These are phyloP conservation scores for Melanotaenia parkinsoni DNA, from an alignment of 2,797 vertebrate species.

Conservation along the genomic window DNA sequence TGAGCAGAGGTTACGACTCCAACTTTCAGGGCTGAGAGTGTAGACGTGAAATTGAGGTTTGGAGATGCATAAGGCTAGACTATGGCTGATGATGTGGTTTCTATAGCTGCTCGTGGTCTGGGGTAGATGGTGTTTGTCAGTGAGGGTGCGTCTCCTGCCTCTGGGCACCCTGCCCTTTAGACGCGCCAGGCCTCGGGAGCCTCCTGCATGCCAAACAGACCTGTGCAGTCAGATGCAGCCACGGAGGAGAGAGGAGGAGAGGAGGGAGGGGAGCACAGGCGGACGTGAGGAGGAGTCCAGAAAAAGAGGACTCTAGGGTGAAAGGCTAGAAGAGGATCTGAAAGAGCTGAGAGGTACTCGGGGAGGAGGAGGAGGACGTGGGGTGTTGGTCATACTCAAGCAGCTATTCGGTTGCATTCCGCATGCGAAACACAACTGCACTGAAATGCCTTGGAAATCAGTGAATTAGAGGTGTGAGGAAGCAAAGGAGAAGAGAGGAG, in stretches of 20 bases:
- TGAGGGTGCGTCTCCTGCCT: constrained; percentile 80
- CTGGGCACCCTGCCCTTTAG: constrained; percentile 87
- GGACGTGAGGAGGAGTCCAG: constrained; percentile 70
- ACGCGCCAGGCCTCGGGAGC: constrained; percentile 83
- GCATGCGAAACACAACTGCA: constrained; percentile 81
- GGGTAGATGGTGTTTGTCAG: constrained; percentile 78
- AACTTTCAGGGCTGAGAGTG: constrained; percentile 28
- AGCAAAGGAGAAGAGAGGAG: constrained; percentile 18
- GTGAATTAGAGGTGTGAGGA: constrained; percentile 38
- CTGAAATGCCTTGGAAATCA: constrained; percentile 62
- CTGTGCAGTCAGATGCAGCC: constrained; percentile 82
- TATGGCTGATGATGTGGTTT: constrained; percentile 52
- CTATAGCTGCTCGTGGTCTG: constrained; percentile 53
- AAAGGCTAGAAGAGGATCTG: constrained; percentile 70
- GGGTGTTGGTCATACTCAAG: constrained; percentile 74
- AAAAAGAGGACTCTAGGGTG: constrained; percentile 65
- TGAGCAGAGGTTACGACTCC: constrained; percentile 61
- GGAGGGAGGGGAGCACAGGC: constrained; percentile 28
- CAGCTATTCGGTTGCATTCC: constrained; percentile 77
- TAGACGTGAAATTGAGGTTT: constrained; percentile 32
- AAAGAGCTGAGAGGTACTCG: constrained; percentile 40
- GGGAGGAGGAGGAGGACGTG: constrained; percentile 24
- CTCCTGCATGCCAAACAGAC: constrained; percentile 87
- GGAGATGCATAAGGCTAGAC: constrained; percentile 48
- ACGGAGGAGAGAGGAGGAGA: constrained; percentile 37